Conservation (phyloP, 2,888 invertebrate species). For the Andrena fulva region DNA sequence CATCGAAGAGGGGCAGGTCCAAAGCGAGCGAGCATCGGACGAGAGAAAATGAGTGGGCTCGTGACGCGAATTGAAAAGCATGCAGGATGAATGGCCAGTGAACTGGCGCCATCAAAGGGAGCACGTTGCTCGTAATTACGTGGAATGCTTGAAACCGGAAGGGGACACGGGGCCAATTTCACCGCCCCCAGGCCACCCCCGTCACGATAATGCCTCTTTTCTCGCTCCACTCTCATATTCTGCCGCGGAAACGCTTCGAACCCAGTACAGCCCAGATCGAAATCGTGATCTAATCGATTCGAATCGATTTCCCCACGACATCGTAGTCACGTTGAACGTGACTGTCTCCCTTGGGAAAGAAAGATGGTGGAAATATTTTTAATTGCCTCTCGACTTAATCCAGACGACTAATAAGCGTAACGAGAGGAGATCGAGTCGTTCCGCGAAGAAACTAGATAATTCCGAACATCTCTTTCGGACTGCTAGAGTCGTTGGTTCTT, state of each 20-base stretch:
- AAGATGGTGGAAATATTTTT: not conserved
- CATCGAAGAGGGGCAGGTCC: slow-evolving; percentile 1
- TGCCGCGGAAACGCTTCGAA: slow-evolving; percentile 4
- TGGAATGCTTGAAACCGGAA: slow-evolving; percentile 61
- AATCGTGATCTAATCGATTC: slow-evolving; percentile 20
- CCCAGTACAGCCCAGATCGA: not conserved
- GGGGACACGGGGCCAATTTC: slow-evolving; percentile 61
- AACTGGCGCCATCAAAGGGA: slow-evolving; percentile 51
- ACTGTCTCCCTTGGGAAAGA: not conserved
- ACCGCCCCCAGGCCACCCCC: slow-evolving; percentile 6
- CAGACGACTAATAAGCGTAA: not conserved
- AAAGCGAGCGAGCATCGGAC: slow-evolving; percentile 7
- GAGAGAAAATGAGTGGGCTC: slow-evolving; percentile 55
- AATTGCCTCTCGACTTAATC: not conserved
- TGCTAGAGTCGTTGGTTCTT: too few relatives aligned
- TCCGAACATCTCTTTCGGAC: too few relatives aligned
- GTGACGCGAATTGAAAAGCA: slow-evolving; percentile 60
- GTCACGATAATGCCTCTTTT: slow-evolving; percentile 22
- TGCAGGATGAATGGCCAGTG: slow-evolving; percentile 51
- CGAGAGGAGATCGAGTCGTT: not conserved
- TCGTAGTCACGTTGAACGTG: not conserved
- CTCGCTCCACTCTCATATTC: slow-evolving; percentile 2
- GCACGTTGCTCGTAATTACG: slow-evolving; percentile 61
- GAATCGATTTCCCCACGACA: slow-evolving; percentile 13
- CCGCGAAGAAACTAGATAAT: not conserved